phyloP scores from a whole-genome alignment of 2,888 invertebrate species.

The Mycalesis mineus region DNA sequence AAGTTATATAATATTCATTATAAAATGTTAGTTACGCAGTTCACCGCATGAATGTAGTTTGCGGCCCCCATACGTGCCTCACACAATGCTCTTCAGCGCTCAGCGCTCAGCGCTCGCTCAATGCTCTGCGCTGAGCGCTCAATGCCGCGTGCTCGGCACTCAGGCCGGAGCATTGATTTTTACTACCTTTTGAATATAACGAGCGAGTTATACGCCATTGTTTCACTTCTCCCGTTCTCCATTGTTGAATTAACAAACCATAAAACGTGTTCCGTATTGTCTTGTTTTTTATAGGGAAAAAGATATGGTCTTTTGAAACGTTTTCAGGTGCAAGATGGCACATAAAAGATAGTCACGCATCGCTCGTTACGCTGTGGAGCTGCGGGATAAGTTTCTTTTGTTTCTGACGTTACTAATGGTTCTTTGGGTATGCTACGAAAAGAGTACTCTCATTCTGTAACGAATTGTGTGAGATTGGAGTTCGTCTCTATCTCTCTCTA shows the following conservation, averaged over 20 bases:
- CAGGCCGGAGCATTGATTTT: slow-evolving; percentile 20
- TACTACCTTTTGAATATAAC: slow-evolving; percentile 25
- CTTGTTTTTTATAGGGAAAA: neutral
- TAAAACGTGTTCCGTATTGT: slow-evolving; percentile 5
- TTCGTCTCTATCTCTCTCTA: no score
- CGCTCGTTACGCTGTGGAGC: no score
- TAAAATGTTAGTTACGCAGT: slow-evolving; percentile 4
- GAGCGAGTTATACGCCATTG: slow-evolving; percentile 22
- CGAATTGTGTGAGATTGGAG: no score
- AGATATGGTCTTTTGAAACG: neutral
- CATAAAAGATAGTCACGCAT: neutral
- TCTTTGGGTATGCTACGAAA: no score
- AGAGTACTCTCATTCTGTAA: no score
- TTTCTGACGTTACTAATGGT: no score
- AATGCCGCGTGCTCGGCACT: neutral
- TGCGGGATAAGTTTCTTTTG: no score
- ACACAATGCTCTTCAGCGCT: slow-evolving; percentile 7
- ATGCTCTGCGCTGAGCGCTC: neutral
- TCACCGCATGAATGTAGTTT: neutral
- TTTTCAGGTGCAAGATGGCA: neutral
- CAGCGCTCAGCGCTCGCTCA: neutral
- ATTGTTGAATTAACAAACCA: slow-evolving; percentile 12
- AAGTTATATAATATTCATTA: neutral
- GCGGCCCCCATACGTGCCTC: slow-evolving; percentile 4
- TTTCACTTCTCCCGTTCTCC: slow-evolving; percentile 13